A percentile compares a stretch with the other conserved stretches of the same genome.
phyloP scores from a whole-genome alignment of 2,113 vertebrate species.

The Hippocampus mohnikei region DNA sequence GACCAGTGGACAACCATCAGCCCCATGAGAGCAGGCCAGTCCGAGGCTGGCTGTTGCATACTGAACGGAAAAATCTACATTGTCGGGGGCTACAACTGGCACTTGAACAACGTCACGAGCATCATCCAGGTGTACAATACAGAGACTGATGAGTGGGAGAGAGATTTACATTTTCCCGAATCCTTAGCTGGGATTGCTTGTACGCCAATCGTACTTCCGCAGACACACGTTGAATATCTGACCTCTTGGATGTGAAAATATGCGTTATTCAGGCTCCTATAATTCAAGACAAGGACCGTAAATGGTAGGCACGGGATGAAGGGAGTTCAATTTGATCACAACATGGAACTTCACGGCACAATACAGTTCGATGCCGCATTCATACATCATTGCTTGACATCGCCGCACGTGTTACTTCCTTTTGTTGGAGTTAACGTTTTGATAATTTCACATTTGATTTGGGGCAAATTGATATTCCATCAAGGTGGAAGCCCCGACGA shows the following conservation, averaged over 20 bases:
- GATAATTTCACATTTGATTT: not conserved
- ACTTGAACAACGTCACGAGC: conserved; percentile 95
- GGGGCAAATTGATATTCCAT: not conserved
- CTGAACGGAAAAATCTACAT: conserved; percentile 89
- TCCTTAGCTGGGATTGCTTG: conserved; percentile 91
- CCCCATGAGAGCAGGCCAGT: conserved; percentile 92
- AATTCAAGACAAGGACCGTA: conserved; percentile 8
- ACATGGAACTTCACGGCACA: not conserved
- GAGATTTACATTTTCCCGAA: conserved; percentile 94
- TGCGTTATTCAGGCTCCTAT: conserved; percentile 10
- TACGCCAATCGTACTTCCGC: conserved; percentile 81
- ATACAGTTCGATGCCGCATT: not conserved
- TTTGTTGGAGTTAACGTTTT: not conserved
- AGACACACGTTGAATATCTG: conserved; percentile 68
- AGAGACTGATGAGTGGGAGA: conserved; percentile 91
- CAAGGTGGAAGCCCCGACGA: too few relatives aligned
- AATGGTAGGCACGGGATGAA: conserved; percentile 8
- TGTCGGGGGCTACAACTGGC: conserved; percentile 96
- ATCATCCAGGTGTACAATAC: conserved; percentile 96
- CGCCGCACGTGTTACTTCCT: not conserved
- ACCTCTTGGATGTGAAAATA: conserved; percentile 39
- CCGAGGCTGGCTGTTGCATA: conserved; percentile 89
- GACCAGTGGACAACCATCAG: conserved; percentile 94
- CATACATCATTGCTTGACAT: not conserved
- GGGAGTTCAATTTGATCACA: not conserved